Percentiles rank a stretch among this genome's conserved stretches.
phyloP scores from a whole-genome alignment of 2,888 invertebrate genomes.

The Acanthosepion lycidas region DNA sequence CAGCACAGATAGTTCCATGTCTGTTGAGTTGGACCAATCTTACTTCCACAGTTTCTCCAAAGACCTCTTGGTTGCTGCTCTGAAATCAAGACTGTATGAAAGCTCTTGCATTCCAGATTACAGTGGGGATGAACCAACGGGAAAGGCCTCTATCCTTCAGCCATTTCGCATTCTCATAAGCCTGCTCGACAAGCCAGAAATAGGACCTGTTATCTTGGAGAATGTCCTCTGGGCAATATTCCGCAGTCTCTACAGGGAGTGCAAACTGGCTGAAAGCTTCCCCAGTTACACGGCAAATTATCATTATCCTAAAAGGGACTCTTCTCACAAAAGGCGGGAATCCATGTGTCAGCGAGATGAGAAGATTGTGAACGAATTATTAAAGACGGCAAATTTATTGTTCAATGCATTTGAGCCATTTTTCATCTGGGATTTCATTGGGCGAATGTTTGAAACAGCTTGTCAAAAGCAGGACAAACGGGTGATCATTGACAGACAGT shows the following conservation, averaged over 20 bases:
- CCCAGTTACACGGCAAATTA: neutral
- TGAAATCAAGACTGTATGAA: slow-evolving; percentile 63
- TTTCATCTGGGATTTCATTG: slow-evolving; percentile 88
- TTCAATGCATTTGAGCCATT: slow-evolving; percentile 88
- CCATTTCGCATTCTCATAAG: slow-evolving; percentile 85
- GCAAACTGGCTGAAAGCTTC: slow-evolving; percentile 47
- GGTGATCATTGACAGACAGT: slow-evolving; percentile 1
- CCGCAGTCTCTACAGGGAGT: slow-evolving; percentile 73
- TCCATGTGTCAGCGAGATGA: slow-evolving; percentile 49
- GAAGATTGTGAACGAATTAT: slow-evolving; percentile 78
- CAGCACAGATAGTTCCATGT: slow-evolving; percentile 57
- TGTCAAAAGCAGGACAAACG: slow-evolving; percentile 58
- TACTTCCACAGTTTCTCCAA: slow-evolving; percentile 83
- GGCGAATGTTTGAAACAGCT: slow-evolving; percentile 71
- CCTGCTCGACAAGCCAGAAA: slow-evolving; percentile 89
- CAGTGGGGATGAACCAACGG: slow-evolving; percentile 51
- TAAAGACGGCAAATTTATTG: slow-evolving; percentile 88
- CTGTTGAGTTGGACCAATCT: slow-evolving; percentile 64
- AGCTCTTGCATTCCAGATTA: slow-evolving; percentile 47
- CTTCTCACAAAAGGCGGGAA: slow-evolving; percentile 44
- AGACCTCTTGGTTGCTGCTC: slow-evolving; percentile 77
- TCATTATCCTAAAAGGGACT: slow-evolving; percentile 37
- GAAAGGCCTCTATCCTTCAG: slow-evolving; percentile 51
- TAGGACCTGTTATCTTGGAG: slow-evolving; percentile 78
- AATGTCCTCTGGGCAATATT: slow-evolving; percentile 80